phyloP scores from a whole-genome alignment of 2,797 vertebrate species.

The Tinamus major region DNA sequence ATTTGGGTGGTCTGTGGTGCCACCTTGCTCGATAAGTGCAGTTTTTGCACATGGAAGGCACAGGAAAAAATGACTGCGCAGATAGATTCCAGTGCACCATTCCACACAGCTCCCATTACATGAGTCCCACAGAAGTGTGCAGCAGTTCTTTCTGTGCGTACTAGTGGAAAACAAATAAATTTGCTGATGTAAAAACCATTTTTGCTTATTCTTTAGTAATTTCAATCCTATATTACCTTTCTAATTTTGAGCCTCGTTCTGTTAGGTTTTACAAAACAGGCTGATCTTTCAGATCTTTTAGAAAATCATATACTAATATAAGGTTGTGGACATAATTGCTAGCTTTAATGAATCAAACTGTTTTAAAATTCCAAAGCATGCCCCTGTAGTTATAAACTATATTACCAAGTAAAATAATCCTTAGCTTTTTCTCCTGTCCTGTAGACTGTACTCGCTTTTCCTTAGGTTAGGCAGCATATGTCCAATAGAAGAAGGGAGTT shows the following conservation, averaged over 20 bases:
- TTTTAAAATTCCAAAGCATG: background rate
- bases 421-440: slow-evolving; percentile 10
- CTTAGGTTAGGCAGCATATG: slow-evolving; percentile 29
- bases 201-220: background rate
- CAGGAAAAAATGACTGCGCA: background rate
- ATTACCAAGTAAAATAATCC: slow-evolving; percentile 34
- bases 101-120: background rate
- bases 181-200: background rate
- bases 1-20: background rate
- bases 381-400: slow-evolving; percentile 22
- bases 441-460: background rate
- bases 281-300: background rate
- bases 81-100: slow-evolving; percentile 62
- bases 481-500: slow-evolving; percentile 39
- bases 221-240: background rate
- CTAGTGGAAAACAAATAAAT: slow-evolving; percentile 56
- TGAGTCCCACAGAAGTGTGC: slow-evolving; percentile 47
- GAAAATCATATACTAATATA: background rate
- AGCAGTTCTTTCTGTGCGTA: slow-evolving; percentile 38
- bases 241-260: background rate
- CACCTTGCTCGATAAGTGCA: background rate
- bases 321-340: background rate
- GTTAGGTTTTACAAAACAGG: background rate
- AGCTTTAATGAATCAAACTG: background rate
- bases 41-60: slow-evolving; percentile 55